Base-by-base conservation (phyloP, 1,140 invertebrate genomes). In the Ruditapes philippinarum region DNA sequence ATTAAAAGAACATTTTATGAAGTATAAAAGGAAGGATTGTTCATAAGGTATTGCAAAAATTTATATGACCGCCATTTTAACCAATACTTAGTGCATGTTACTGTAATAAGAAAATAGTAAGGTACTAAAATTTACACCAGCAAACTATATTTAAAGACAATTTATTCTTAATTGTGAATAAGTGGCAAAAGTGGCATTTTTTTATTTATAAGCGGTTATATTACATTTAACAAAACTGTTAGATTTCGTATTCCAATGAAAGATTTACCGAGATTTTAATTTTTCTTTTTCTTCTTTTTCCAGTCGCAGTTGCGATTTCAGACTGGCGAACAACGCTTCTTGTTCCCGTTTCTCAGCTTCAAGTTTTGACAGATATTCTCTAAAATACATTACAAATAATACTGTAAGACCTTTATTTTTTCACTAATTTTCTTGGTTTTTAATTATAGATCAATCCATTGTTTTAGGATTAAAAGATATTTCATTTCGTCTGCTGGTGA, bases 301-400 rank as follows among this genome's bases (percentile, higher is more conserved):
- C 22, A 2, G 12, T 12, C 51, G 42, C 5, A 84, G 62, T 19
- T 84, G 82, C 25, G 62, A 11, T 28, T 84, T 49, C 22, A 84
- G 68, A 14, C 57, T 42, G 7, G 68, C 65, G 14, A 84, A 12
- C 45, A 73, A 74, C 3, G 9, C 42, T 4, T 84, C 82, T 54
- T 84, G 68, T 3, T 84, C 82, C 19, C 82, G 65, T 38, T 84
- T 84, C 19, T 84, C 82, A 9, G 82, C 65, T 36, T 84, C 82
- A 25, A 84, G 45, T n/a, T 54, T 70, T 5, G 82, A 70, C 62
- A 84, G 45, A n/a, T 84, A 84, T 42, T 74, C 40, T 36, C 82
- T 84, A n/a, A n/a, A n/a, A n/a, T n/a, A n/a, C n/a, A n/a, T n/a
- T n/a, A n/a, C n/a, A n/a, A n/a, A n/a, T n/a, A n/a, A n/a, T n/a